Evolutionary conservation across 2,888 invertebrate genomes (phyloP).

Genomic region (Pilophorus perplexus): DNA sequence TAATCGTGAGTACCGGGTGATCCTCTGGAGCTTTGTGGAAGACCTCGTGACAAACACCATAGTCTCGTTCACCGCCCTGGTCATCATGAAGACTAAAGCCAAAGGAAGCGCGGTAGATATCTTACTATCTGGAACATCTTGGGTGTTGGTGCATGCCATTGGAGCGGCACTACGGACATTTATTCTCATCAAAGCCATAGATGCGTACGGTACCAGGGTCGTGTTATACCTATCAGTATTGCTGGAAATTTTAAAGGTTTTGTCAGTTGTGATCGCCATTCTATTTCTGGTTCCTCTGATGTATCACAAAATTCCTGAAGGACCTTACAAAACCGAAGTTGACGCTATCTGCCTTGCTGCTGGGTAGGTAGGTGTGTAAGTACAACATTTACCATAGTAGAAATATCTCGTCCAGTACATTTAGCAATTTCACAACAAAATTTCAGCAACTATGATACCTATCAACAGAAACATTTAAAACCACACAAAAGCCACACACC

Average conservation of each 20-base stretch:
- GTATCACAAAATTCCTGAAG: not conserved
- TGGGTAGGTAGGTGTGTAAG: too few species aligned
- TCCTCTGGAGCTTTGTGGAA: constrained; percentile 18
- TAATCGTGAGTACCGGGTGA: not conserved
- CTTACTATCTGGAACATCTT: not conserved
- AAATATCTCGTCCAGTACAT: too few species aligned
- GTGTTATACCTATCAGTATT: not conserved
- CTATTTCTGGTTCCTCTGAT: constrained; percentile 8
- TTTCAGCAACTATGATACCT: too few species aligned
- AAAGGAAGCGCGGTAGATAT: not conserved
- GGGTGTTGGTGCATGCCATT: not conserved
- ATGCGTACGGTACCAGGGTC: not conserved
- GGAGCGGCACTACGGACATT: not conserved
- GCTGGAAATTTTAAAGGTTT: not conserved
- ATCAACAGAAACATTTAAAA: too few species aligned
- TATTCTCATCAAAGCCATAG: not conserved
- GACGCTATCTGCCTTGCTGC: too few species aligned
- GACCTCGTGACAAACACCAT: not conserved
- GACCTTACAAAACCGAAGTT: not conserved
- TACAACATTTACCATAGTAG: too few species aligned
- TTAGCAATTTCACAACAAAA: too few species aligned
- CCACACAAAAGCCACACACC: too few species aligned
- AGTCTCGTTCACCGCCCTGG: not conserved
- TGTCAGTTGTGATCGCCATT: not conserved
- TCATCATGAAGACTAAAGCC: not conserved